A percentile compares a stretch with the other conserved stretches of the same genome.
Evolutionary conservation across 2,797 vertebrate genomes (phyloP).

Genomic region (Spondyliosoma cantharus): DNA sequence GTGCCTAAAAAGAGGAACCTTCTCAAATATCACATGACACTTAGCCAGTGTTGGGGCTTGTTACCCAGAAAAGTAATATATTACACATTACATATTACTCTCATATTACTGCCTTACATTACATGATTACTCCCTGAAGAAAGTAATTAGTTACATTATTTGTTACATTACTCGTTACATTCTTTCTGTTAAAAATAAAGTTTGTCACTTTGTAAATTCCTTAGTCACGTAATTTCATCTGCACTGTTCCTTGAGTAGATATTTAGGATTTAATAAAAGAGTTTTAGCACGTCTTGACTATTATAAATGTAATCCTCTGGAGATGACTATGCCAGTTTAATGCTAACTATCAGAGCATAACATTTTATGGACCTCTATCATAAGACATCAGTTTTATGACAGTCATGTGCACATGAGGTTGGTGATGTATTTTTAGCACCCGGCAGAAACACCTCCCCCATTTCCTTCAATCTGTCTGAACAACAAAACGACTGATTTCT

Average conservation of each 20-base stretch:
- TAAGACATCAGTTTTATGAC: not conserved
- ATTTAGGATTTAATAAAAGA: not conserved
- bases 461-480: not conserved
- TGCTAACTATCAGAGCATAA: not conserved
- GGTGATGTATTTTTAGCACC: not conserved
- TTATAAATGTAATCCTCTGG: not conserved
- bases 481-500: not conserved
- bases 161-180: too few species aligned
- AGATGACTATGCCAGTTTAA: not conserved
- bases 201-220: not conserved
- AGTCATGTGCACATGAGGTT: not conserved
- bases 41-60: too few species aligned
- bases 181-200: too few species aligned
- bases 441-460: rapidly evolving
- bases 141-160: too few species aligned
- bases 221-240: not conserved
- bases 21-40: not conserved
- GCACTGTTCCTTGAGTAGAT: not conserved
- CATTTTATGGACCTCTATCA: not conserved
- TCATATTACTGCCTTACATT: too few species aligned
- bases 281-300: not conserved
- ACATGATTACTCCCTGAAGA: too few species aligned
- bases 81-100: too few species aligned
- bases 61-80: too few species aligned
- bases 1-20: not conserved